A percentile compares a stretch with the other conserved stretches of the same genome.
phyloP scores from a whole-genome alignment of 2,888 invertebrate genomes.

The Papilio demoleus region DNA sequence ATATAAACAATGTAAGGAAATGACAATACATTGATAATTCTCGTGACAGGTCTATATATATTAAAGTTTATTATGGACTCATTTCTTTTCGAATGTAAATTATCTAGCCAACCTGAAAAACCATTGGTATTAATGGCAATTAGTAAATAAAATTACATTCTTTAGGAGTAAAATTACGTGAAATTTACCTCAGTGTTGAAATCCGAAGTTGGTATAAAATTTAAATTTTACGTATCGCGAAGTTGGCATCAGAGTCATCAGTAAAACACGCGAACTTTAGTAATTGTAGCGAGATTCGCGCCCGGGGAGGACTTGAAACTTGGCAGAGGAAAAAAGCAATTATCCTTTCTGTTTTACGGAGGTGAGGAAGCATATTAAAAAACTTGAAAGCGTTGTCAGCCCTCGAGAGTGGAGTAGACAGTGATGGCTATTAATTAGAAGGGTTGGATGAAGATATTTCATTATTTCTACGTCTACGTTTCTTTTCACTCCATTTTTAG shows the following conservation, averaged over 20 bases:
- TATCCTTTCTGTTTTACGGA: constrained; percentile 77
- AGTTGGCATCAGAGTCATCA: constrained; percentile 48
- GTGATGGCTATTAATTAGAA: constrained; percentile 83
- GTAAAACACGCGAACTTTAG: constrained; percentile 61
- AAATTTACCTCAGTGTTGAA: constrained; percentile 1
- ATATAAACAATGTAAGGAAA: too few species aligned
- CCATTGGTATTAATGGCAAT: too few species aligned
- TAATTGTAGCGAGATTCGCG: constrained; percentile 72
- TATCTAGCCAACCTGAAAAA: too few species aligned
- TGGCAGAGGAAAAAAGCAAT: constrained; percentile 77
- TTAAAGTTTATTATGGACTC: background rate
- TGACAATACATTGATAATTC: too few species aligned
- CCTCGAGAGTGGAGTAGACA: constrained; percentile 79
- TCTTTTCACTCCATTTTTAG: constrained; percentile 51
- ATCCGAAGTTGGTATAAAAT: constrained; percentile 17
- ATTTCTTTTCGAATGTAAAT: too few species aligned
- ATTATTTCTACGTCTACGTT: constrained; percentile 71
- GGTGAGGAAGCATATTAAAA: constrained; percentile 83
- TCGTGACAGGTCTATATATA: background rate
- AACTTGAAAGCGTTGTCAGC: constrained; percentile 80
- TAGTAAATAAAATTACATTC: too few species aligned
- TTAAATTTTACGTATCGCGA: constrained; percentile 30
- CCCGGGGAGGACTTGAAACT: constrained; percentile 63
- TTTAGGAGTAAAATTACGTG: too few species aligned
- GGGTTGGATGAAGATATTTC: constrained; percentile 81